Conservation (phyloP, 2,888 invertebrate species). For the Synergus itoensis region DNA sequence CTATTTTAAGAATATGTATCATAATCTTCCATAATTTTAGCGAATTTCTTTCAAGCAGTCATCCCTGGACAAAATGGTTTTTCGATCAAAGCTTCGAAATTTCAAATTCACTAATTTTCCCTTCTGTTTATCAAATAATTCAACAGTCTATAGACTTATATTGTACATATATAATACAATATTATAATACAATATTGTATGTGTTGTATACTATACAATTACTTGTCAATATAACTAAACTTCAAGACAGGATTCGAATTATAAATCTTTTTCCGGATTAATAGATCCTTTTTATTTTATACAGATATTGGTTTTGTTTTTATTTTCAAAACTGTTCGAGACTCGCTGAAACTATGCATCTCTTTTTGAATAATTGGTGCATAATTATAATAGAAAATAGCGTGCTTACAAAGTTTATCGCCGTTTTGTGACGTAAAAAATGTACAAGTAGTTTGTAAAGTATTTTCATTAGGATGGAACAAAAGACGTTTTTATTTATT, state of each 20-base stretch:
- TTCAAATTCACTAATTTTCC: neutral
- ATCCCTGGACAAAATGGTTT: neutral
- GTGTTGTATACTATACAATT: too few relatives aligned
- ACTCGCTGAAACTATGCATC: neutral
- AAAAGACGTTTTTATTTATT: slow-evolving; percentile 31
- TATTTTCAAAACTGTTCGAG: neutral
- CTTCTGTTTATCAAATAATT: neutral
- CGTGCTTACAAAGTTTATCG: neutral
- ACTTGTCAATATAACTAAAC: too few relatives aligned
- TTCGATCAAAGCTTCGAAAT: neutral
- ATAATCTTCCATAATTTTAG: slow-evolving; percentile 24
- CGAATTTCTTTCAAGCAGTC: neutral
- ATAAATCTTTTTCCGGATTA: neutral
- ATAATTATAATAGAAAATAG: neutral
- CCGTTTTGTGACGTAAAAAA: neutral
- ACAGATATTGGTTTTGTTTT: neutral
- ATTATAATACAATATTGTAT: too few relatives aligned
- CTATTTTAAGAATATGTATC: slow-evolving; percentile 26
- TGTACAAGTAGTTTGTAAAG: slow-evolving; percentile 43
- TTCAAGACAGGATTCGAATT: neutral
- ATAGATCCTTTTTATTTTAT: neutral
- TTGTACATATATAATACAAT: neutral
- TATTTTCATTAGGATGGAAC: slow-evolving; percentile 8
- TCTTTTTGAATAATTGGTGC: neutral
- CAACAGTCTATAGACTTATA: neutral